A percentile compares a stretch with the other conserved stretches of the same genome.
Evolutionary conservation across 2,113 vertebrate genomes (phyloP).

Genomic region (Haplotaxodon microlepis): DNA sequence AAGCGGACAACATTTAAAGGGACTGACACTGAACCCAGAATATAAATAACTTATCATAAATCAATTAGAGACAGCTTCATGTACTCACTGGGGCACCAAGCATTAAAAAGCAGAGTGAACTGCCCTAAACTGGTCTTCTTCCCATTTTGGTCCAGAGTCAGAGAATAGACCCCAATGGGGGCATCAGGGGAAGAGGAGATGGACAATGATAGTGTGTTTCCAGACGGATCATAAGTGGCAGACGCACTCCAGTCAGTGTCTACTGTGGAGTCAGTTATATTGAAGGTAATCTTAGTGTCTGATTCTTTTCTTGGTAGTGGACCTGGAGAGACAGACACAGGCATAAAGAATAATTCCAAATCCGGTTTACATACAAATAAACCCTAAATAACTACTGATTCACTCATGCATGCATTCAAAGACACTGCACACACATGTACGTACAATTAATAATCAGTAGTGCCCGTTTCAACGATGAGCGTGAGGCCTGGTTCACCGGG

Average conservation of each 20-base stretch:
- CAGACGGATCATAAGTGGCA: constrained; percentile 39
- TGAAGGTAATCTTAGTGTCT: constrained; percentile 71
- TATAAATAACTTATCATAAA: not conserved
- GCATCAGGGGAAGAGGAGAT: constrained; percentile 69
- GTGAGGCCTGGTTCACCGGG: constrained; percentile 53
- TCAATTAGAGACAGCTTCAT: not conserved
- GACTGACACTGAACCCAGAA: not conserved
- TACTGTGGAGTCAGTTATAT: constrained; percentile 37
- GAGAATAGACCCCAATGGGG: constrained; percentile 75
- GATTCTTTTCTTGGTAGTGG: constrained; percentile 70
- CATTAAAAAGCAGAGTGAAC: constrained; percentile 83
- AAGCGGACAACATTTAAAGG: not conserved
- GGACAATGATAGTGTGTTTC: constrained; percentile 43
- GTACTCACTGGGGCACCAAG: constrained; percentile 82
- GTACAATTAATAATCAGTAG: not conserved
- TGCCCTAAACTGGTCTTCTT: constrained; percentile 65
- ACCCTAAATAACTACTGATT: not conserved
- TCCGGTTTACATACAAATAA: not conserved
- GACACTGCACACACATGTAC: not conserved
- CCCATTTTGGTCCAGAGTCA: constrained; percentile 76
- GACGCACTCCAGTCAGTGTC: constrained; percentile 69
- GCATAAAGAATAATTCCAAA: not conserved
- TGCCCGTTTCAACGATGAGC: constrained; percentile 72
- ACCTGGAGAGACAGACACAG: constrained; percentile 54
- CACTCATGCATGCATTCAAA: not conserved